Percentiles rank a stretch among this genome's conserved stretches.
Evolutionary conservation across 2,888 invertebrate genomes (phyloP).

Genomic region (Monoplex corrugatus): DNA sequence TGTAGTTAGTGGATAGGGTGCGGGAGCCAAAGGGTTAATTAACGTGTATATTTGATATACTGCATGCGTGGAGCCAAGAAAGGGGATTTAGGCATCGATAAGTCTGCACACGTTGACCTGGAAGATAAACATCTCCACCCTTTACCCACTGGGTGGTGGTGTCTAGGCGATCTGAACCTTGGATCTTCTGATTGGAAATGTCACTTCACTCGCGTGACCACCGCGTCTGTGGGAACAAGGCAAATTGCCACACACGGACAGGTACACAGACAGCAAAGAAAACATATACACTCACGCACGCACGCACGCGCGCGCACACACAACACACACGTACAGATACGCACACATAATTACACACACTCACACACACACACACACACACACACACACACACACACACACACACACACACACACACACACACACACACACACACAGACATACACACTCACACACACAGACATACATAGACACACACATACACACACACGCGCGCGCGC

Average conservation of each 20-base stretch:
- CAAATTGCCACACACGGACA: background rate
- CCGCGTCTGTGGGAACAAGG: no score
- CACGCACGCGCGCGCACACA: background rate
- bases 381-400: background rate
- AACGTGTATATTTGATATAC: no score
- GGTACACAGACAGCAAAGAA: background rate
- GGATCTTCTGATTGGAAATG: no score
- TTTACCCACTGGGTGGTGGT: no score
- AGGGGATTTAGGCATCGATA: no score
- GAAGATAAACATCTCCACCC: no score
- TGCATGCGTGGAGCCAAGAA: no score
- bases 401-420: conserved; percentile 4
- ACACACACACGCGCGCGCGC: background rate
- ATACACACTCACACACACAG: conserved; percentile 8
- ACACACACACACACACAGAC: conserved; percentile 23
- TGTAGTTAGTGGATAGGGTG: no score
- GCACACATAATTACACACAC: background rate
- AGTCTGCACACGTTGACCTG: no score
- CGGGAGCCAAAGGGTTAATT: no score
- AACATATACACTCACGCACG: conserved; percentile 18
- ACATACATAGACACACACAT: conserved; percentile 27
- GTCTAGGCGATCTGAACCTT: no score
- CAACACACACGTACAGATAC: background rate
- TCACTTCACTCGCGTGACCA: no score
- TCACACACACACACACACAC: background rate